Evolutionary conservation across 1,140 invertebrate genomes (phyloP).

Genomic region (Apis laboriosa): DNA sequence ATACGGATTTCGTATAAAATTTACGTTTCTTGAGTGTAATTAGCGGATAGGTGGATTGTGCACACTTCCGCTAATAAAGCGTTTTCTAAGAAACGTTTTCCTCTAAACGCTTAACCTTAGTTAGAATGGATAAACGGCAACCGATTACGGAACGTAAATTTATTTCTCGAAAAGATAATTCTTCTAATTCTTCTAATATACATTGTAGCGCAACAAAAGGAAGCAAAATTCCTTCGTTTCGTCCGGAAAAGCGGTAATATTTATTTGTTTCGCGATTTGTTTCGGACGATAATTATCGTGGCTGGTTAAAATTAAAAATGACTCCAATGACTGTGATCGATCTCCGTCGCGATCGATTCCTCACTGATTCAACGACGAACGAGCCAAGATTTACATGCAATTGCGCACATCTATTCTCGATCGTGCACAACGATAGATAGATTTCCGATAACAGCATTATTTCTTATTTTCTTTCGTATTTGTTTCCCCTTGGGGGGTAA

Average conservation of each 20-base stretch:
- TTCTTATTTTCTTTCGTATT: no score
- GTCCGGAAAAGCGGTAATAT: neutral
- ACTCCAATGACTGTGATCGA: conserved; percentile 9
- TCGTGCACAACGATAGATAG: no score
- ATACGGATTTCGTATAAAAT: neutral
- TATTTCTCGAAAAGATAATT: no score
- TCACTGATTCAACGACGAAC: conserved; percentile 31
- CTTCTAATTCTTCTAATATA: no score
- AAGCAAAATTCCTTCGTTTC: no score
- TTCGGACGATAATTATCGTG: neutral
- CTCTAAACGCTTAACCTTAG: no score
- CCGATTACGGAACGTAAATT: no score
- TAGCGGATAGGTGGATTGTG: neutral
- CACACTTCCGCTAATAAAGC: neutral
- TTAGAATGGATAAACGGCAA: no score
- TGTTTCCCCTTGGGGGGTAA: no score
- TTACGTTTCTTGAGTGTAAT: neutral
- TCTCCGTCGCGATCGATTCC: neutral
- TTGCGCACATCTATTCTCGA: no score
- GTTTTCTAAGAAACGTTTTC: neutral
- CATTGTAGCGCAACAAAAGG: no score
- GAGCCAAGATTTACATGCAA: conserved; percentile 33
- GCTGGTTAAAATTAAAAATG: conserved; percentile 36
- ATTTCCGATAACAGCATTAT: no score
- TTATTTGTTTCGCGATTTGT: conserved; percentile 4